Evolutionary conservation across 2,888 invertebrate genomes (phyloP), one percentile per base, ranked within the genome.

Genomic region (Patella pellucida): DNA sequence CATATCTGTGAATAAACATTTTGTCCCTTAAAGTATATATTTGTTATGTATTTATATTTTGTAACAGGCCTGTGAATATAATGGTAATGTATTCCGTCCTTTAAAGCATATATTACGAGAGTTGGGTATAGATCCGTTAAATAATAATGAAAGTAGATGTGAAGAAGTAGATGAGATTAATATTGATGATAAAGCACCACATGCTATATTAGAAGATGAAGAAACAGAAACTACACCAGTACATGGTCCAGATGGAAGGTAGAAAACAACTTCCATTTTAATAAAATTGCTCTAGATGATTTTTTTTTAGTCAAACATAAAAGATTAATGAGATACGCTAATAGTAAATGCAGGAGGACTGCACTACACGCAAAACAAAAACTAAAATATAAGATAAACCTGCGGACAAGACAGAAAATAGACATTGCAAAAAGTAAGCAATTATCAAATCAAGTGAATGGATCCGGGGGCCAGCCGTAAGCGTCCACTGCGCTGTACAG

Each of bases 171-270:
- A 75, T 11, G 72, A 74, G 11, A 68, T 70, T 14, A 68, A 69
- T 3, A 75, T 78, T 9, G 82, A 69, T 27, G 72, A 82, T 41
- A 86, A 81, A 72, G 89, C 89, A 9, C 86, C 88, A 3, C 89
- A 90, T 74, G 88, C 90, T 15, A 78, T 87, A 52, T 82, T 90
- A 14, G 87, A 88, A 1, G 88, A 89, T 68, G 89, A 89, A 23
- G 86, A 87, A n/a, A 81, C 79, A 7, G 88, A 88, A 56, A 87
- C 89, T 72, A 83, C 89, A 0, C 90, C 90, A 12, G 88, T 90
- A 1, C 89, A 89, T 79, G 85, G 87, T 41, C 85, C 87, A 1
- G 86, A 86, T 69, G 85, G 85, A 68, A 84, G 83, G 87, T 87
- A 76, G 70, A 77, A 52, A 14, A 54, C 70, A 54, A 11, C 2